Base-by-base conservation (phyloP, 2,888 invertebrate species). In the Invenusta paracnida region DNA sequence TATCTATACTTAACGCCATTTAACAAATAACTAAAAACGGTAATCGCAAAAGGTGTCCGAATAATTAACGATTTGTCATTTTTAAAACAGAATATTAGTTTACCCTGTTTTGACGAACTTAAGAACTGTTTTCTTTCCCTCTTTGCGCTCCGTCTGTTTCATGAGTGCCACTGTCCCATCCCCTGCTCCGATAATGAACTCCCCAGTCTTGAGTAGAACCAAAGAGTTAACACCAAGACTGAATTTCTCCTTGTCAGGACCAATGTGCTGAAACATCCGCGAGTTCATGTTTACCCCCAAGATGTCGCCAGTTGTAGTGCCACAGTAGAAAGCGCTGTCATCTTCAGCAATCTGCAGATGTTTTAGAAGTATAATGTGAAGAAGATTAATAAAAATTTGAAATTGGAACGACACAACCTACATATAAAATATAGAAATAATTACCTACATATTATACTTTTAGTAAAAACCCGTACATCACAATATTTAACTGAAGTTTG, bases 271-370 rank as follows among this genome's bases (percentile, higher is more conserved):
- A 87, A 92, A 89, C 82, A 89, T 88, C 31, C 89, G 88, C 0
- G 90, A 89, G 5, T 86, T 88, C 87, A 90, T 89, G 88, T 90
- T 91, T 30, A 92, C 89, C 30, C 88, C 89, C 30, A 94, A 90
- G 13, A 95, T 92, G 89, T 95, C 96, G 31, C 94, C 96, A 89
- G 96, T 95, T 13, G 93, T 93, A 17, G 96, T 97, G 1, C 97
- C 97, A 88, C 96, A 95, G 90, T 94, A 95, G 82, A 95, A 94
- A 87, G 93, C 93, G 81, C 94, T 93, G 90, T 96, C 96, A 67
- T 94, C 93, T 0, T 92, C 92, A 88, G 94, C 94, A 85, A 95
- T 91, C 92, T 92, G 88, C 17, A 87, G 87, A 84, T 28, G 17
- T 29, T 28, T 29, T 11, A n/a, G n/a, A n/a, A n/a, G n/a, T n/a